Percentiles rank a stretch among this genome's conserved stretches.
Evolutionary conservation across 2,113 vertebrate species (phyloP).

Genomic region (Morone chrysops): DNA sequence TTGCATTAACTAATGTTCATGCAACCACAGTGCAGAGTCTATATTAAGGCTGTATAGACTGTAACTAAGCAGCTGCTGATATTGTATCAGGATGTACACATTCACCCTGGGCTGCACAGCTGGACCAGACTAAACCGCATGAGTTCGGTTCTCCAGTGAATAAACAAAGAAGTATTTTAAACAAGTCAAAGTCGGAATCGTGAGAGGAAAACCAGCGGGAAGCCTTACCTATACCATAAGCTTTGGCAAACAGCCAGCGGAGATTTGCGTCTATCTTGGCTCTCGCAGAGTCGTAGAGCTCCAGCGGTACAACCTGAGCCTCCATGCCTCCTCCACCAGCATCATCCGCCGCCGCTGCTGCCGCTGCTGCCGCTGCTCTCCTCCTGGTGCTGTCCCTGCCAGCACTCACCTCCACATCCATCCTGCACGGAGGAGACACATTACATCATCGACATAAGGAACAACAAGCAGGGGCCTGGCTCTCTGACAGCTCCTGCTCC

Average conservation of each 20-base stretch:
- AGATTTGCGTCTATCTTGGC: conserved; percentile 99
- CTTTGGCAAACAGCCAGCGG: conserved; percentile 97
- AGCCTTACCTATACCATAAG: conserved; percentile 92
- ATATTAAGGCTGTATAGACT: background rate
- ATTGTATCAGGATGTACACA: background rate
- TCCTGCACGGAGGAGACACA: conserved; percentile 61
- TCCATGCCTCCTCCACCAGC: conserved; percentile 52
- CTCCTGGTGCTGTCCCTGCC: conserved; percentile 76
- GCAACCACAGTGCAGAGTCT: background rate
- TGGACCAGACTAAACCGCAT: background rate
- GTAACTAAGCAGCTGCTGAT: too few species aligned
- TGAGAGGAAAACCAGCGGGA: background rate
- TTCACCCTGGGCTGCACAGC: background rate
- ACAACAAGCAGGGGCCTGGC: conserved; percentile 48
- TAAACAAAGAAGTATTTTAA: background rate
- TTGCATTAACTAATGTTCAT: background rate
- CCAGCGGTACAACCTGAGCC: conserved; percentile 66
- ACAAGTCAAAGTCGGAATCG: background rate
- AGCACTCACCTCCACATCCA: conserved; percentile 76
- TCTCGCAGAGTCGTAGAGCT: conserved; percentile 81
- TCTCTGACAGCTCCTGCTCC: conserved; percentile 30
- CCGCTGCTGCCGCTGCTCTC: conserved; percentile 41
- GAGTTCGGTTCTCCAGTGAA: background rate
- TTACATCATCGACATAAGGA: conserved; percentile 63
- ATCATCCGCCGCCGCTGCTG: conserved; percentile 17